Evolutionary conservation across 2,797 vertebrate species (phyloP).

Genomic region (Myotis vivesi): DNA sequence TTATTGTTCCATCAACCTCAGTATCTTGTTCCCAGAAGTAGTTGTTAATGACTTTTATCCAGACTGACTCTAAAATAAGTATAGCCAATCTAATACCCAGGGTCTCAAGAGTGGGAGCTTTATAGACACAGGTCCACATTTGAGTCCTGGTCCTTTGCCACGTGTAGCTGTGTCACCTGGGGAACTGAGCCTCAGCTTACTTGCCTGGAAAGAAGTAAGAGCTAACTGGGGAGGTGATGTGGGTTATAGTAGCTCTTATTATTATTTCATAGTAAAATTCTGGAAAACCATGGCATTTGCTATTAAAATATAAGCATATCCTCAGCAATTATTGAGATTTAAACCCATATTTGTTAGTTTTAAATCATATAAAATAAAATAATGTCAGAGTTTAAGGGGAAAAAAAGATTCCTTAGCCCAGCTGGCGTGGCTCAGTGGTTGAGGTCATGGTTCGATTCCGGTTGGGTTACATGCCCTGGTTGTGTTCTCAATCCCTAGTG

Average conservation of each 20-base stretch:
- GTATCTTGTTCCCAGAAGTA: neutral
- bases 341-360: slow-evolving; percentile 7
- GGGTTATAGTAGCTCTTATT: neutral
- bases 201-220: neutral
- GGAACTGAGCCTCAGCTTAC: neutral
- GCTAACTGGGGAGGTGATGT: neutral
- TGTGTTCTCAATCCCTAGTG: too few species aligned
- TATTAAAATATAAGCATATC: neutral
- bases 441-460: too few species aligned
- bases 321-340: neutral
- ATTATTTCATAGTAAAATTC: neutral
- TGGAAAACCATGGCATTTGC: neutral
- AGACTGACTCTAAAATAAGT: neutral
- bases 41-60: neutral
- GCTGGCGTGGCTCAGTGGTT: too few species aligned
- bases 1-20: neutral
- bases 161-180: neutral
- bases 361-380: slow-evolving; percentile 16
- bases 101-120: neutral
- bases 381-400: neutral
- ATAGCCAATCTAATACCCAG: neutral
- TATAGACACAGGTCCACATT: neutral
- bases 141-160: neutral
- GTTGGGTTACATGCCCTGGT: too few species aligned
- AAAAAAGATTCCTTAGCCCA: too few species aligned